These are phyloP conservation scores for Ctenosaura bakeri DNA, from an alignment of 2,797 vertebrate genomes.

Conservation along the genomic window DNA sequence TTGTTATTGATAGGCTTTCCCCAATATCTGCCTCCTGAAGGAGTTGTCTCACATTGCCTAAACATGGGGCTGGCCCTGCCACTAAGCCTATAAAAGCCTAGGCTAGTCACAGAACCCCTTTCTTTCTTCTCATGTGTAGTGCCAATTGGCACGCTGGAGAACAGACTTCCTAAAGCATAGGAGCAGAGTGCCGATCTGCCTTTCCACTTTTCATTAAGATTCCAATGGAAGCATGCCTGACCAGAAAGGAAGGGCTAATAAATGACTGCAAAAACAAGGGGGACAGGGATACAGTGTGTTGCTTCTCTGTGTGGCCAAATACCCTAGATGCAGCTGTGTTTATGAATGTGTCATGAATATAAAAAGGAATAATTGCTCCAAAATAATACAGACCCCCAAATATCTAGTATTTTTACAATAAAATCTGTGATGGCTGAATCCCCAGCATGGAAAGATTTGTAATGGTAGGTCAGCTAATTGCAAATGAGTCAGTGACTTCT, in stretches of 20 bases:
- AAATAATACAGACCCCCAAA: constrained; percentile 85
- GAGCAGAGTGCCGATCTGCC: constrained; percentile 20
- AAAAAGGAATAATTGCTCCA: constrained; percentile 80
- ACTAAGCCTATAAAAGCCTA: not conserved
- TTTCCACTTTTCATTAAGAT: constrained; percentile 46
- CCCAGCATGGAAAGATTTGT: constrained; percentile 91
- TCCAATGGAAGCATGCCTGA: constrained; percentile 35
- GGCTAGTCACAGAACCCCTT: not conserved
- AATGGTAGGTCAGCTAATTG: constrained; percentile 91
- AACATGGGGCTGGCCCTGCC: not conserved
- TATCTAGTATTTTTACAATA: constrained; percentile 91
- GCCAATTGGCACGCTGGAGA: constrained; percentile 32
- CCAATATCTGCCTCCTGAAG: not conserved
- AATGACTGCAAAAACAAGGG: constrained; percentile 42
- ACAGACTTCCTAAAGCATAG: constrained; percentile 31
- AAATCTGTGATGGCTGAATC: constrained; percentile 89
- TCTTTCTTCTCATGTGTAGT: not conserved
- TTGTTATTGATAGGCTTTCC: not conserved
- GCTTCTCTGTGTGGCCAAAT: constrained; percentile 66
- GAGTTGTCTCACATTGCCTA: not conserved
- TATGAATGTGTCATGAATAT: constrained; percentile 79
- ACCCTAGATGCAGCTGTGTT: constrained; percentile 79
- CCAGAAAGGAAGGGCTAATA: constrained; percentile 44
- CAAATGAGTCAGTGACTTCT: constrained; percentile 90
- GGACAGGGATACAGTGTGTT: constrained; percentile 64